phyloP scores from a whole-genome alignment of 2,113 vertebrate genomes.

The Tychaedon coryphoeus region DNA sequence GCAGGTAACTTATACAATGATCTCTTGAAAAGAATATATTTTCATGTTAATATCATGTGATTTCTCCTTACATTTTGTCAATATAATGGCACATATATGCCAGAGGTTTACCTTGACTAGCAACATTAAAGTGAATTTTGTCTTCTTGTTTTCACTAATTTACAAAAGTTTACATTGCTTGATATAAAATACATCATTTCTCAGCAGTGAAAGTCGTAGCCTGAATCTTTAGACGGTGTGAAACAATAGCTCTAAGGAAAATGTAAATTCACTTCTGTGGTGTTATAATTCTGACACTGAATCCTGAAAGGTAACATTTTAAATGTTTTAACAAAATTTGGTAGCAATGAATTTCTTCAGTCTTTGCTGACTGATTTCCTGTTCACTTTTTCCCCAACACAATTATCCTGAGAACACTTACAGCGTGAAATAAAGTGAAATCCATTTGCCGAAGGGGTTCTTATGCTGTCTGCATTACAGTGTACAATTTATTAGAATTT shows the following conservation, averaged over 20 bases:
- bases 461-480: background rate
- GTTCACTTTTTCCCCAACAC: background rate
- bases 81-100: background rate
- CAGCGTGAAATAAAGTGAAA: background rate
- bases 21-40: background rate
- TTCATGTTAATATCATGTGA: background rate
- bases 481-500: background rate
- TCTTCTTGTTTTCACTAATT: constrained; percentile 48
- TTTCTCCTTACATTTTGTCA: background rate
- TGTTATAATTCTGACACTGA: constrained; percentile 45
- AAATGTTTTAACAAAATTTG: constrained; percentile 4
- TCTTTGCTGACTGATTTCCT: background rate
- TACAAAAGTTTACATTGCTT: constrained; percentile 51
- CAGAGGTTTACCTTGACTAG: constrained; percentile 15
- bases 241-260: constrained; percentile 68
- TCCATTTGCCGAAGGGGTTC: background rate
- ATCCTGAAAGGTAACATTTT: constrained; percentile 49
- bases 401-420: background rate
- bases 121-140: background rate
- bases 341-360: background rate
- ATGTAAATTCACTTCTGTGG: constrained; percentile 61
- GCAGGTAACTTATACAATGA: background rate
- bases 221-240: constrained; percentile 51
- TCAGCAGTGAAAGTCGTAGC: constrained; percentile 43
- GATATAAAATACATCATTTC: constrained; percentile 43